Percentiles rank a stretch among this genome's conserved stretches.
phyloP scores from a whole-genome alignment of 2,888 invertebrate genomes.

The Orchesella flavescens region DNA sequence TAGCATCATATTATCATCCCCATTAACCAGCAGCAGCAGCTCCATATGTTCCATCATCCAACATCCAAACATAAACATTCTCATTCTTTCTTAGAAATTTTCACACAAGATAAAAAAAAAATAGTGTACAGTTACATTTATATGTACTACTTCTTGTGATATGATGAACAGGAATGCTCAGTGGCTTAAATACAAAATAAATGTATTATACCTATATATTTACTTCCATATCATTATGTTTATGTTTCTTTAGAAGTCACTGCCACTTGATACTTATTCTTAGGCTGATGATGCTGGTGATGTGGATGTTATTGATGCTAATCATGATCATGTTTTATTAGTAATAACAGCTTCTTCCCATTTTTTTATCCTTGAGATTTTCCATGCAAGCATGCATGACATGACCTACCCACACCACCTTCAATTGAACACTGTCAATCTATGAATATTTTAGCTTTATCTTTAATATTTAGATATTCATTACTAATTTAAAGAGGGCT shows the following conservation, averaged over 20 bases:
- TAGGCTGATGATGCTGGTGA: neutral
- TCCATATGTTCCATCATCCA: too few species aligned
- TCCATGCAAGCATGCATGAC: slow-evolving; percentile 9
- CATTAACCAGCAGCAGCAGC: too few species aligned
- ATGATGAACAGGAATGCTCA: slow-evolving; percentile 17
- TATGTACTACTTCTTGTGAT: neutral
- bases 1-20: too few species aligned
- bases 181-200: too few species aligned
- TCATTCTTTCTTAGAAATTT: neutral
- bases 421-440: too few species aligned
- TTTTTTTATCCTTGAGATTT: neutral
- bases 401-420: slow-evolving; percentile 19
- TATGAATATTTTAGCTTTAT: too few species aligned
- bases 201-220: too few species aligned
- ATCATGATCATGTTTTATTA: slow-evolving; percentile 11
- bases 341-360: slow-evolving; percentile 37
- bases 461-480: too few species aligned
- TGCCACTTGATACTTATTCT: neutral
- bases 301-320: slow-evolving; percentile 3
- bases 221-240: too few species aligned
- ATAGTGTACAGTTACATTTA: slow-evolving; percentile 39
- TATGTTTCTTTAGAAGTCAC: neutral
- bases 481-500: too few species aligned
- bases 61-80: neutral
- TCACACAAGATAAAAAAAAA: neutral